A percentile compares a stretch with the other conserved stretches of the same genome.
These are phyloP conservation scores for Glossophaga mutica DNA, from an alignment of 2,797 vertebrate genomes.

Conservation along the genomic window DNA sequence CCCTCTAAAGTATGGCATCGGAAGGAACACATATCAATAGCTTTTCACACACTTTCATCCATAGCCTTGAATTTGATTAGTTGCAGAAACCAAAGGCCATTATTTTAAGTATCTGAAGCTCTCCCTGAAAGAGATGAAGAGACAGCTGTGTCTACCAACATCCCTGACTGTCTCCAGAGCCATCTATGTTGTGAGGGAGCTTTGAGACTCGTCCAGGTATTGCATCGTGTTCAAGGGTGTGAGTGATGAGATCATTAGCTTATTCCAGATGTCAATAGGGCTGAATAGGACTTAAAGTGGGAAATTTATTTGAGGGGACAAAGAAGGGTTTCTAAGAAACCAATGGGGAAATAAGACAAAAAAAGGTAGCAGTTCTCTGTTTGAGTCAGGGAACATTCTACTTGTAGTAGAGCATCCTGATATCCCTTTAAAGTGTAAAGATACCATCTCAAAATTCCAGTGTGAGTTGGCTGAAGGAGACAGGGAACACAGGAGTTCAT, in stretches of 20 bases:
- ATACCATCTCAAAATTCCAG: not conserved
- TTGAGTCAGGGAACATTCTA: not conserved
- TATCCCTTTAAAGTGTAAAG: not conserved
- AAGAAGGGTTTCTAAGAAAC: not conserved
- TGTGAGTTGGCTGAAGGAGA: not conserved
- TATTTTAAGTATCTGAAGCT: not conserved
- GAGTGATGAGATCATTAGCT: not conserved
- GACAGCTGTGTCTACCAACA: not conserved
- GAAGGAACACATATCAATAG: not conserved
- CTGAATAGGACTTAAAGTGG: not conserved
- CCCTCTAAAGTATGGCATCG: not conserved
- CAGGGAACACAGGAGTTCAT: not conserved
- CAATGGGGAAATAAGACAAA: not conserved
- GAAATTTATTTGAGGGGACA: not conserved
- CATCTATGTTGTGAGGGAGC: not conserved
- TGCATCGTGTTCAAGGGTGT: not conserved
- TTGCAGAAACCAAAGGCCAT: not conserved
- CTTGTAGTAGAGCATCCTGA: not conserved
- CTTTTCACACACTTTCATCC: not conserved
- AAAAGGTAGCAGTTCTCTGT: not conserved
- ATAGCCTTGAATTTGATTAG: not conserved
- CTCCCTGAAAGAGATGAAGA: not conserved
- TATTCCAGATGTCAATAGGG: not conserved
- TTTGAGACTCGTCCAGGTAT: not conserved
- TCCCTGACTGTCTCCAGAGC: not conserved